phyloP scores from a whole-genome alignment of 2,113 vertebrate genomes.

The Ammodytes dubius region DNA sequence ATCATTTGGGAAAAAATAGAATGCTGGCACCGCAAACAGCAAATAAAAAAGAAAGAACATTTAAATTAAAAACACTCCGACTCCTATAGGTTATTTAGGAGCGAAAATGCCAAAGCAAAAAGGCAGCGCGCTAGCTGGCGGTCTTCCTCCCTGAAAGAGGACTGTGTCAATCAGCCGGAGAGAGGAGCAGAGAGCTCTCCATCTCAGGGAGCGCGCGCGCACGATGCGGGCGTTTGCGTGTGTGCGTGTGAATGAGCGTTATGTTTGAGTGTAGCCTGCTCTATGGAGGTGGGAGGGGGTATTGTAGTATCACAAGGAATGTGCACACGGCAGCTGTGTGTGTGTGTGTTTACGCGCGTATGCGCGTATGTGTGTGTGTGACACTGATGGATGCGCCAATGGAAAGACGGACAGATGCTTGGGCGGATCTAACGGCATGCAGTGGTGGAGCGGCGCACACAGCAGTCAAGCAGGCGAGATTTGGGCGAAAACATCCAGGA shows the following conservation, averaged over 20 bases:
- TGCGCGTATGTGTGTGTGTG: conserved; percentile 75
- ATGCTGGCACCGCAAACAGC: not conserved
- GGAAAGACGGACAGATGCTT: conserved; percentile 97
- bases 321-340: conserved; percentile 79
- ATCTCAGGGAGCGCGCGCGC: conserved; percentile 39
- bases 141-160: conserved; percentile 36
- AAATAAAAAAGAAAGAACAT: not conserved
- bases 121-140: conserved; percentile 19
- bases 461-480: conserved; percentile 72
- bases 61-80: not conserved
- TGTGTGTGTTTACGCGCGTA: conserved; percentile 66
- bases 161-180: conserved; percentile 63
- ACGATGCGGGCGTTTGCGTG: conserved; percentile 28
- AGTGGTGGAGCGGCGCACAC: conserved; percentile 81
- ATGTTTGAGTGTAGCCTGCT: conserved; percentile 50
- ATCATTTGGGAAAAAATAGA: not conserved
- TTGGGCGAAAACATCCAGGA: conserved; percentile 82
- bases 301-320: conserved; percentile 80
- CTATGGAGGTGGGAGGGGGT: conserved; percentile 69
- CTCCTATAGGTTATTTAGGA: not conserved
- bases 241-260: conserved; percentile 50
- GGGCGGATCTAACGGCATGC: conserved; percentile 93
- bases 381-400: conserved; percentile 97
- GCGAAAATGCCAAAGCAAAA: conserved; percentile 9
- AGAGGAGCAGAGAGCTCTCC: conserved; percentile 62